Evolutionary conservation across 2,113 vertebrate species (phyloP).

Genomic region (Thunnus maccoyii): DNA sequence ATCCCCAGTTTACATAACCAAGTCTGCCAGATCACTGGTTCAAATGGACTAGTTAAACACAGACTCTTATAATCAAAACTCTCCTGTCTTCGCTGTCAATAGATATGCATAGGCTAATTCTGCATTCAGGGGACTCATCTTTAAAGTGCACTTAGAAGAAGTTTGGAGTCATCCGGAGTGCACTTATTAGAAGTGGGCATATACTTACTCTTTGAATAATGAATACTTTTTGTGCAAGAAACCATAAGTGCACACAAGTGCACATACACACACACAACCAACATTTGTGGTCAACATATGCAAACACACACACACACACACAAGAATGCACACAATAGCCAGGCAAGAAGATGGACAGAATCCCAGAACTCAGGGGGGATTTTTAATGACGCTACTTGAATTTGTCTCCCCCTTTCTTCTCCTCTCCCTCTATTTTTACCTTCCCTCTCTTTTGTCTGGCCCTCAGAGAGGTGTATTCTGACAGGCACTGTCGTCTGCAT

Average conservation of each 20-base stretch:
- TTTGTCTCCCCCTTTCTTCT: constrained; percentile 17
- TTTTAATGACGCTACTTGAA: constrained; percentile 56
- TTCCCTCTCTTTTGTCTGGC: constrained; percentile 35
- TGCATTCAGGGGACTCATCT: constrained; percentile 43
- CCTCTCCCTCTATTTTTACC: constrained; percentile 39
- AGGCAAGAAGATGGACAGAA: constrained; percentile 33
- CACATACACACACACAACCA: background rate
- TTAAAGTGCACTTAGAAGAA: constrained; percentile 63
- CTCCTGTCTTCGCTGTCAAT: background rate
- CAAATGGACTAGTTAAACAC: background rate
- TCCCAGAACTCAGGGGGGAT: constrained; percentile 31
- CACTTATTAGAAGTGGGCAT: constrained; percentile 66
- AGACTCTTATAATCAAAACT: constrained; percentile 20
- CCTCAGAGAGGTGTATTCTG: constrained; percentile 48
- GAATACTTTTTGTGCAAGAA: constrained; percentile 37
- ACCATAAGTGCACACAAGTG: background rate
- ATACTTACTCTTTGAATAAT: constrained; percentile 62
- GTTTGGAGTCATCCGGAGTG: constrained; percentile 62
- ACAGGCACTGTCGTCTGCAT: constrained; percentile 35
- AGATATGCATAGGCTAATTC: constrained; percentile 35
- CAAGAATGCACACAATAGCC: constrained; percentile 24
- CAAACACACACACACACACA: constrained; percentile 13
- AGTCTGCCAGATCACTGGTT: background rate
- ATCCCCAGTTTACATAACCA: background rate
- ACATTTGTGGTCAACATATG: constrained; percentile 14